Evolutionary conservation across 1,140 invertebrate genomes (phyloP).

Genomic region (Cotesia chilonis): DNA sequence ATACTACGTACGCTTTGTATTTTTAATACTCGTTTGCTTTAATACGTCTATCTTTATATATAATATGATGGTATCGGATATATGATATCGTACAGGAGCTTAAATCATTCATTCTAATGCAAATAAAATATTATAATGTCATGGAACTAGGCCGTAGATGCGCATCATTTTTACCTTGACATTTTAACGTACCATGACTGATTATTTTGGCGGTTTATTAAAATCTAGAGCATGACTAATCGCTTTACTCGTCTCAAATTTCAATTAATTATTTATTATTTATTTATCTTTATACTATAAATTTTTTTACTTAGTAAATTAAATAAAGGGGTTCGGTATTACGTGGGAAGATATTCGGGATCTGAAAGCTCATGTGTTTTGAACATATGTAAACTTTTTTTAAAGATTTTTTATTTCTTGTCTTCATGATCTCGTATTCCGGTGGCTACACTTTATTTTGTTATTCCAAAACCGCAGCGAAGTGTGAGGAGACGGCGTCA

Average conservation of each 20-base stretch:
- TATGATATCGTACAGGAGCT: neutral
- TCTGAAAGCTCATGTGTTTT: too few species aligned
- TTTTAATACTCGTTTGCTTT: too few species aligned
- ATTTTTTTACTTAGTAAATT: too few species aligned
- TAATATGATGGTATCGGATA: neutral
- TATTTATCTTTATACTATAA: neutral
- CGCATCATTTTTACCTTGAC: conserved; percentile 37
- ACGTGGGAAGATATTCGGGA: too few species aligned
- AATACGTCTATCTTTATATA: neutral
- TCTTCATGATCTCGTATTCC: too few species aligned
- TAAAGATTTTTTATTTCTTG: too few species aligned
- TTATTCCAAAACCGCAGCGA: too few species aligned
- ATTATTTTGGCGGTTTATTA: conserved; percentile 30
- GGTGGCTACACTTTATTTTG: too few species aligned
- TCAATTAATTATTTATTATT: neutral
- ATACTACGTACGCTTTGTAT: neutral
- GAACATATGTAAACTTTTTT: too few species aligned
- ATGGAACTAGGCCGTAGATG: conserved; percentile 37
- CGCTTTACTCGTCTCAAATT: neutral
- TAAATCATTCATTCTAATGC: neutral
- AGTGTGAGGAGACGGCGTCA: too few species aligned
- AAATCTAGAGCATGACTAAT: conserved; percentile 33
- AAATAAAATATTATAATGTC: conserved; percentile 24
- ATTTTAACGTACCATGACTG: conserved; percentile 26
- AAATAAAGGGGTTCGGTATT: too few species aligned